Evolutionary conservation across 2,888 invertebrate genomes (phyloP), one percentile per base, ranked within the genome.

Genomic region (Lithophane leautieri): DNA sequence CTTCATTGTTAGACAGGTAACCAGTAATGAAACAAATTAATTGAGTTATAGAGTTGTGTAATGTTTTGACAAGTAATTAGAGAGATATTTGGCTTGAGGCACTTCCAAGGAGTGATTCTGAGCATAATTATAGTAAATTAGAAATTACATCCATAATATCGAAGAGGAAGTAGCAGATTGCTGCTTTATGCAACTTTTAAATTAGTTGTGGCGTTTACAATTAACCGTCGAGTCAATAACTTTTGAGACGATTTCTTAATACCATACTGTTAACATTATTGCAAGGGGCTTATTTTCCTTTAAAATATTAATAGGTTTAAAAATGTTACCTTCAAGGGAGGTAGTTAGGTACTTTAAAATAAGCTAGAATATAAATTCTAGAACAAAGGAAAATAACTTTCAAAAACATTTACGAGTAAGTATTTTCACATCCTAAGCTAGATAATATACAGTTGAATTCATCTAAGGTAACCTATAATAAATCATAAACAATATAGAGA

Each of bases 1-100:
- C 11, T 40, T 68, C 62, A 61, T 61, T 62, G 62, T n/a, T 4
- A 1, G 56, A 67, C 82, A 82, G 85, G 82, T 78, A 78, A 75
- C 42, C 22, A 25, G n/a, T 42, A 40, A 62, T 80, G 47, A 54
- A 50, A 62, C 54, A 40, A 80, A 63, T 63, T 14, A 63, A 56
- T 50, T 44, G 14, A 74, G 42, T 44, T 60, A 72, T 22, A 50
- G 50, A 16, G 4, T 42, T 19, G 8, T 42, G n/a, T 42, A 50
- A 50, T 50, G 22, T 54, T 50, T 42, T 34, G 47, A 16, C 9
- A 40, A 52, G 54, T 19, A 3, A 40, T 61, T 54, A 47, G 40
- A 34, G 12, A 19, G 60, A 2, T 50, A 4, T 58, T 58, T 7
- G 22, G 8, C 1, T 22, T 8, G 22, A 25, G 12, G 50, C 11